A percentile compares a stretch with the other conserved stretches of the same genome.
Conservation (phyloP, 2,888 invertebrate genomes). For the Heteromurus nitidus region DNA sequence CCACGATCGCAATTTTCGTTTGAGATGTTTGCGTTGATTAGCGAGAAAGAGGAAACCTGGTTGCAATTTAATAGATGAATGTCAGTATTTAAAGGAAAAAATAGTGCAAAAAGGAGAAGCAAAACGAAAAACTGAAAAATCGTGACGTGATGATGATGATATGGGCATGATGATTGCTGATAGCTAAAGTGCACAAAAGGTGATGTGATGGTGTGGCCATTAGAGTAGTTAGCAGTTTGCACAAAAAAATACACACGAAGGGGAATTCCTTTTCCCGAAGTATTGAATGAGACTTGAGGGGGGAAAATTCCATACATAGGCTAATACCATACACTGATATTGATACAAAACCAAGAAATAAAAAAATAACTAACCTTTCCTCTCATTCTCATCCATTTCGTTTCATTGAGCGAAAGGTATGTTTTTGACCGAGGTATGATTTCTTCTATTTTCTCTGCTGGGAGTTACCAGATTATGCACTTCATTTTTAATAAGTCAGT, state of each 20-base stretch:
- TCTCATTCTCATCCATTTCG: background rate
- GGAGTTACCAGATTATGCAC: background rate
- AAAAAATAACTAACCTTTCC: slow-evolving; percentile 21
- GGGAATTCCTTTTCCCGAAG: background rate
- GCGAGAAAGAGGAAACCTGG: slow-evolving; percentile 23
- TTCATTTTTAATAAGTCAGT: slow-evolving; percentile 6
- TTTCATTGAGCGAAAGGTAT: slow-evolving; percentile 20
- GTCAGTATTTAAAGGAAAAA: background rate
- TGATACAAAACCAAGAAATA: no score
- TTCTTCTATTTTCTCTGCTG: no score
- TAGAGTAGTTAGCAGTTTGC: background rate
- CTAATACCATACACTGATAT: background rate
- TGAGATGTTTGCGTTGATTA: slow-evolving; percentile 39
- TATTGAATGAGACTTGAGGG: background rate
- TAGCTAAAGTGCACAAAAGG: background rate
- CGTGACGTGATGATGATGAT: slow-evolving; percentile 28
- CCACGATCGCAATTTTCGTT: slow-evolving; percentile 17
- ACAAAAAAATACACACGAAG: background rate
- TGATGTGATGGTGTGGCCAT: background rate
- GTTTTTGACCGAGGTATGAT: background rate
- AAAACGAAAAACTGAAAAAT: slow-evolving; percentile 29
- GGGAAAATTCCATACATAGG: background rate
- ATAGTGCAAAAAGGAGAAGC: slow-evolving; percentile 4
- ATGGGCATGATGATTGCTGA: slow-evolving; percentile 18
- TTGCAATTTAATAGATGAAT: slow-evolving; percentile 24